phyloP scores from a whole-genome alignment of 2,888 invertebrate genomes.

The Philereme transversata region DNA sequence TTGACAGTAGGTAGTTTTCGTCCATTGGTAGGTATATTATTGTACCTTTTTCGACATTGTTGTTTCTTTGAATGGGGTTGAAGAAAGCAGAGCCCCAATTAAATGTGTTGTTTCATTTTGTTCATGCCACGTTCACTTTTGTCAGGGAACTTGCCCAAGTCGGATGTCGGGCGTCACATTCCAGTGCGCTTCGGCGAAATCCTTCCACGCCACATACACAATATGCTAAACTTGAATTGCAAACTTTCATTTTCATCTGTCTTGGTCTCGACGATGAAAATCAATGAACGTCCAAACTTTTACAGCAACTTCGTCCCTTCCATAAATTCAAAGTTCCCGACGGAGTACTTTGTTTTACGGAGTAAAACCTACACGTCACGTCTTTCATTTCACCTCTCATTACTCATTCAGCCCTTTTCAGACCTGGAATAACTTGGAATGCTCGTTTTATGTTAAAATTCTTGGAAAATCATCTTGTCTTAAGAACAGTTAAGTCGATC shows the following conservation, averaged over 20 bases:
- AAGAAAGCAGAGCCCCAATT: conserved; percentile 4
- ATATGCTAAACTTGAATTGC: conserved; percentile 46
- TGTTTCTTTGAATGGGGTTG: conserved; percentile 3
- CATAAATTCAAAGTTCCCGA: conserved; percentile 31
- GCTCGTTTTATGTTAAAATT: conserved; percentile 11
- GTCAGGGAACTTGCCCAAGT: conserved; percentile 64
- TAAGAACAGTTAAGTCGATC: conserved; percentile 11
- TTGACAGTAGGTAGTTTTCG: neutral
- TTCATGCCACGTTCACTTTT: conserved; percentile 43
- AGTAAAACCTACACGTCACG: conserved; percentile 27
- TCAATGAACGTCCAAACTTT: conserved; percentile 31
- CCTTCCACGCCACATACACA: conserved; percentile 44
- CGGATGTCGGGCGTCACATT: conserved; percentile 65
- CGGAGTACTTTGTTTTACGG: conserved; percentile 25
- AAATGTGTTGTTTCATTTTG: conserved; percentile 26
- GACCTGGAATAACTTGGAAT: conserved; percentile 13
- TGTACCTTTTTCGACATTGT: neutral
- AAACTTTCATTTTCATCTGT: conserved; percentile 57
- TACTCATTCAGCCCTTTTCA: conserved; percentile 21
- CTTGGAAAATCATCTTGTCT: conserved; percentile 23
- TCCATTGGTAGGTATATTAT: neutral
- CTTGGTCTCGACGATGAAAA: conserved; percentile 31
- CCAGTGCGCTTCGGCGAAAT: conserved; percentile 67
- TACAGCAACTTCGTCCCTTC: conserved; percentile 23
- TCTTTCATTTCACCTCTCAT: conserved; percentile 24